Conservation (phyloP, 2,888 invertebrate genomes). For the Ochropleura leucogaster region DNA sequence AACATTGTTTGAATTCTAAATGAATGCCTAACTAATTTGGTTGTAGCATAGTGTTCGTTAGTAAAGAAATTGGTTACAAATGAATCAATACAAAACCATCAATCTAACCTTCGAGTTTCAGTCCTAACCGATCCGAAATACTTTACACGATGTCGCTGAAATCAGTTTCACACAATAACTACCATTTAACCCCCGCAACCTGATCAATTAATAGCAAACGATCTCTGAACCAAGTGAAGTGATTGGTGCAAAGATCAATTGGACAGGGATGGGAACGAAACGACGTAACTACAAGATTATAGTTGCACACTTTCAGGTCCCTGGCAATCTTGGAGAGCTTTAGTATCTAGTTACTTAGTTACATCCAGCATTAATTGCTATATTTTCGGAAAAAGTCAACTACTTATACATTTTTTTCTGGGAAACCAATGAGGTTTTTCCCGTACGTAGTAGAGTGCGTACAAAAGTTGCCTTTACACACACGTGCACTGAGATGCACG, state of each 20-base stretch:
- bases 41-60: neutral
- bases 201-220: constrained; percentile 37
- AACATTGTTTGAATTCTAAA: neutral
- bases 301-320: neutral
- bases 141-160: neutral
- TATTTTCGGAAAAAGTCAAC: neutral
- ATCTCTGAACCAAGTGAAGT: constrained; percentile 36
- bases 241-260: constrained; percentile 45
- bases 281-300: neutral
- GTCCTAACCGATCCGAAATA: neutral
- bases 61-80: neutral
- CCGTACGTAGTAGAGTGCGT: neutral
- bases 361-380: neutral
- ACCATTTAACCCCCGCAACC: constrained; percentile 38
- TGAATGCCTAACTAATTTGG: neutral
- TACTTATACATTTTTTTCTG: neutral
- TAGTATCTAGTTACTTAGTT: neutral
- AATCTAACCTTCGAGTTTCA: neutral
- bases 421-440: neutral
- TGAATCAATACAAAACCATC: neutral
- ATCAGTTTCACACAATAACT: constrained; percentile 6
- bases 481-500: neutral
- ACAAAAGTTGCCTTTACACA: neutral
- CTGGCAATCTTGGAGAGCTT: neutral
- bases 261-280: constrained; percentile 10